phyloP scores from a whole-genome alignment of 2,888 invertebrate genomes.

The Parapristionchus giblindavisi region DNA sequence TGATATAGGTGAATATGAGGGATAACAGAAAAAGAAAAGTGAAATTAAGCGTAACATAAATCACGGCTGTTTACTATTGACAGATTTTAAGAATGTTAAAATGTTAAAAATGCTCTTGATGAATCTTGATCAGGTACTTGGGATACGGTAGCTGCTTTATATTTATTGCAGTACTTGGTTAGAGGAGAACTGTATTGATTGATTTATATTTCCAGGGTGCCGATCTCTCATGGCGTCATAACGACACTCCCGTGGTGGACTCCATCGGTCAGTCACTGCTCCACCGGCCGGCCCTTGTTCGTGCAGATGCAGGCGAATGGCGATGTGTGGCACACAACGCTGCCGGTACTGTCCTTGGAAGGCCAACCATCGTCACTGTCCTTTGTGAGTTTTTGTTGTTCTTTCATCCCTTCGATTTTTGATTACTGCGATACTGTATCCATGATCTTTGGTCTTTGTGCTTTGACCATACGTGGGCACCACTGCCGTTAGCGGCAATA shows the following conservation, averaged over 20 bases:
- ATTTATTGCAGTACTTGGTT: no score
- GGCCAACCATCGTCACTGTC: slow-evolving; percentile 25
- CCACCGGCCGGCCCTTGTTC: neutral
- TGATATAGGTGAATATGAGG: no score
- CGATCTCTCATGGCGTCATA: slow-evolving; percentile 18
- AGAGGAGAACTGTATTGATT: neutral
- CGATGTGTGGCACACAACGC: slow-evolving; percentile 16
- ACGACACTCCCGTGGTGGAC: neutral
- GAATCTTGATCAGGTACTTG: no score
- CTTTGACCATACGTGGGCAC: neutral
- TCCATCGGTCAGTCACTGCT: neutral
- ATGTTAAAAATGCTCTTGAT: no score
- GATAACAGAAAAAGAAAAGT: neutral
- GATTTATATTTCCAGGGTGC: neutral
- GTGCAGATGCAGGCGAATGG: slow-evolving; percentile 31
- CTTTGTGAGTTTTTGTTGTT: slow-evolving; percentile 22
- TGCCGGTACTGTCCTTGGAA: neutral
- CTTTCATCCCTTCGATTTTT: slow-evolving; percentile 7
- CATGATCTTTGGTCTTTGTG: neutral
- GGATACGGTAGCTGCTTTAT: no score
- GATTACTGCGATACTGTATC: neutral
- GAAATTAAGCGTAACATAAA: neutral
- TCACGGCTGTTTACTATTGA: no score
- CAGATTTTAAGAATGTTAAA: no score
- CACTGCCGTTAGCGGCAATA: no score